A percentile compares a stretch with the other conserved stretches of the same genome.
phyloP scores from a whole-genome alignment of 2,888 invertebrate species.

The Quadroppia sp. region DNA sequence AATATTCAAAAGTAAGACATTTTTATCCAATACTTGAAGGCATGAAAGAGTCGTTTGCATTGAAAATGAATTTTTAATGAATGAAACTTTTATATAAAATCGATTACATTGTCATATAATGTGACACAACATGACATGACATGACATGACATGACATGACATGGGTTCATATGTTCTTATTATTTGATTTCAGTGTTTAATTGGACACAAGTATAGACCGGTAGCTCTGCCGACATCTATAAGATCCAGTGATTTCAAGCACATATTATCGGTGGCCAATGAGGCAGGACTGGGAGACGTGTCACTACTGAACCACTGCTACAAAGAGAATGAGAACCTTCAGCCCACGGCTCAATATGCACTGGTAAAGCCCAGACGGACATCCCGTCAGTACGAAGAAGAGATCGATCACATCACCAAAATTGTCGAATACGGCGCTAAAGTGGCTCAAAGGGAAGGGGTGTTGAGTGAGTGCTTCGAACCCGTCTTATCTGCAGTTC shows the following conservation, averaged over 20 bases:
- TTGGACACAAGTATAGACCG: conserved; percentile 55
- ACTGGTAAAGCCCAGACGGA: conserved; percentile 28
- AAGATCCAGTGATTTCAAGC: conserved; percentile 53
- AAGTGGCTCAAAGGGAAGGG: conserved; percentile 46
- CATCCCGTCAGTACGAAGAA: conserved; percentile 40
- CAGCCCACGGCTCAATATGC: conserved; percentile 49
- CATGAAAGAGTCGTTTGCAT: no score
- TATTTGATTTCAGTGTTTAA: conserved; percentile 51
- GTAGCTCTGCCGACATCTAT: conserved; percentile 53
- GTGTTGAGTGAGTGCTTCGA: conserved; percentile 43
- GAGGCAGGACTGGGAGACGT: conserved; percentile 52
- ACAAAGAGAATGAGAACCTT: conserved; percentile 53
- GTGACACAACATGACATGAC: no score
- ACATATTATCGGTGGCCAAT: conserved; percentile 50
- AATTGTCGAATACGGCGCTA: conserved; percentile 47
- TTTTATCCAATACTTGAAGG: no score
- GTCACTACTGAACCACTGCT: conserved; percentile 52
- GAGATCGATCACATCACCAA: conserved; percentile 46
- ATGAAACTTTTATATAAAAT: neutral
- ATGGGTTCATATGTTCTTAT: neutral
- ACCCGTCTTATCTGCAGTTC: conserved; percentile 45
- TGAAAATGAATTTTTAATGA: neutral
- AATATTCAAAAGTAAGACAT: no score
- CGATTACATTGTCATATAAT: no score
- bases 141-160: no score